A percentile compares a stretch with the other conserved stretches of the same genome.
Conservation (phyloP, 2,888 invertebrate genomes). For the Fragum sueziense region DNA sequence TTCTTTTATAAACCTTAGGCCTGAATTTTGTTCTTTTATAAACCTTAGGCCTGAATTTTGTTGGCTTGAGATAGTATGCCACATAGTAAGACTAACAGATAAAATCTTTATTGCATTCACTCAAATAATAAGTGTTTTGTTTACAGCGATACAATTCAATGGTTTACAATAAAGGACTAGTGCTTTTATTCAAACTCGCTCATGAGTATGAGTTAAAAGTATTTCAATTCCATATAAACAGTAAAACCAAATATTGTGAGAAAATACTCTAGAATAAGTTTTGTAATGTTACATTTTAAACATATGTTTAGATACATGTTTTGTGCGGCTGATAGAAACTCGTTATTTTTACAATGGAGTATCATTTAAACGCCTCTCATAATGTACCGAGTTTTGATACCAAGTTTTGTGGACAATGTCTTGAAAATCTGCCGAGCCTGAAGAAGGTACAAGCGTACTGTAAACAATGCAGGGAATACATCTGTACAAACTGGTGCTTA, state of each 20-base stretch:
- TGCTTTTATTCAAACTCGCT: neutral
- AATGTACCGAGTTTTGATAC: neutral
- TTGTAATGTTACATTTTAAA: neutral
- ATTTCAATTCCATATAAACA: neutral
- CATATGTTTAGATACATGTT: neutral
- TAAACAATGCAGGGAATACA: constrained; percentile 48
- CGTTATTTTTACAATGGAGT: neutral
- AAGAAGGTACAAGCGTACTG: constrained; percentile 34
- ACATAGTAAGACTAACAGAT: no score
- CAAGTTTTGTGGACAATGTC: constrained; percentile 50
- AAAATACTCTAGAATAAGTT: neutral
- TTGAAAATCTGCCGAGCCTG: constrained; percentile 35
- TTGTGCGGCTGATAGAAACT: neutral
- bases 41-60: no score
- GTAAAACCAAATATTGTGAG: neutral
- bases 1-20: no score
- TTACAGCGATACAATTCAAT: no score
- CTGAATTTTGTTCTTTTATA: no score
- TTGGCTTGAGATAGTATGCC: no score
- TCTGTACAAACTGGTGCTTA: constrained; percentile 45
- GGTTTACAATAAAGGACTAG: neutral
- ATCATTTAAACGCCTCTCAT: constrained; percentile 3
- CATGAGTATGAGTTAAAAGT: neutral
- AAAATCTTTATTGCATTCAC: no score
- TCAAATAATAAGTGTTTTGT: no score